phyloP scores from a whole-genome alignment of 2,797 vertebrate genomes.

The Karalla daura region DNA sequence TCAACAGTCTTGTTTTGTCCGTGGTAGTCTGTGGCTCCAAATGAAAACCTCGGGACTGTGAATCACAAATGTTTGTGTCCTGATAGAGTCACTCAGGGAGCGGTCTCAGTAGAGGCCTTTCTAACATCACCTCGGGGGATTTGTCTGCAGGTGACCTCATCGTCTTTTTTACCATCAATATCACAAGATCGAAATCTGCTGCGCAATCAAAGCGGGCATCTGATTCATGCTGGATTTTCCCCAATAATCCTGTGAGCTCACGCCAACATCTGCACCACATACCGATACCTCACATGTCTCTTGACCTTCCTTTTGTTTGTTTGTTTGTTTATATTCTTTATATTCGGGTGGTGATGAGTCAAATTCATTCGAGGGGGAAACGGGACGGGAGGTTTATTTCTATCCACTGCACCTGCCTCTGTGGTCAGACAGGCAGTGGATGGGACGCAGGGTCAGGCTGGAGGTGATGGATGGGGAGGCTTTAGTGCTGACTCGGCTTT shows the following conservation, averaged over 20 bases:
- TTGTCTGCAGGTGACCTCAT: not conserved
- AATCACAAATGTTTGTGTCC: not conserved
- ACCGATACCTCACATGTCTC: not conserved
- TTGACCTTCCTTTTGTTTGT: slow-evolving; percentile 61
- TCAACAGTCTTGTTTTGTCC: too few relatives aligned
- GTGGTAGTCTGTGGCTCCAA: not conserved
- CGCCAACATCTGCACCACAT: slow-evolving; percentile 2
- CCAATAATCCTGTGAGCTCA: slow-evolving; percentile 7
- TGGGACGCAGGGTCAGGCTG: slow-evolving; percentile 44
- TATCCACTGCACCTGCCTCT: slow-evolving; percentile 69
- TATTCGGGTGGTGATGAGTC: slow-evolving; percentile 55
- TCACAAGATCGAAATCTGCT: not conserved
- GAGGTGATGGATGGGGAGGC: slow-evolving; percentile 47
- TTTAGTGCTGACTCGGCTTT: slow-evolving; percentile 70
- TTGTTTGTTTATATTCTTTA: too few relatives aligned
- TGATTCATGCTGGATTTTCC: not conserved
- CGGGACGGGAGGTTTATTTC: slow-evolving; percentile 60
- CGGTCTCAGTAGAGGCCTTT: not conserved
- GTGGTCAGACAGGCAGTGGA: slow-evolving; percentile 40
- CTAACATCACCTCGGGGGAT: slow-evolving; percentile 2
- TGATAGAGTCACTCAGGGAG: not conserved
- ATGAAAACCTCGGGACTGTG: too few relatives aligned
- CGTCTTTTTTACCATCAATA: not conserved
- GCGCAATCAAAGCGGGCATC: not conserved
- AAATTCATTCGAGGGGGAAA: too few relatives aligned